Evolutionary conservation across 2,888 invertebrate genomes (phyloP).

Genomic region (Acanthosepion pharaonis): DNA sequence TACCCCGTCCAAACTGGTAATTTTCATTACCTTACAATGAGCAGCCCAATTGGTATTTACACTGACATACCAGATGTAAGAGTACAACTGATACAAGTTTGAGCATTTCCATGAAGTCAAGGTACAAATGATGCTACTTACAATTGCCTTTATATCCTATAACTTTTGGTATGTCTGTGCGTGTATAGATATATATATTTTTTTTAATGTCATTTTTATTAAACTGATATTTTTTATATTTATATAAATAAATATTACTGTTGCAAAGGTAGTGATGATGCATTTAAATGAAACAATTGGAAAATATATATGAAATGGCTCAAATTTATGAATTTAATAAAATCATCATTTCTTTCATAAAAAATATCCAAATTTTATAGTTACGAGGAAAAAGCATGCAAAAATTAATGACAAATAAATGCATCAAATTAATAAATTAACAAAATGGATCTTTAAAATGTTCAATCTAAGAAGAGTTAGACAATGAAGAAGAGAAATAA

Average conservation of each 20-base stretch:
- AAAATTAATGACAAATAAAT: not conserved
- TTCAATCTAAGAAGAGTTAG: not conserved
- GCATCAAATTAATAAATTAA: not conserved
- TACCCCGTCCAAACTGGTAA: no score
- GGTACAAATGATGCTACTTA: no score
- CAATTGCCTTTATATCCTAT: no score
- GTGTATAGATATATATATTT: not conserved
- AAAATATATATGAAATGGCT: not conserved
- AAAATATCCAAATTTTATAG: not conserved
- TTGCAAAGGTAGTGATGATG: not conserved
- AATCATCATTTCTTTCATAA: not conserved
- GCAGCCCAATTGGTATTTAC: no score
- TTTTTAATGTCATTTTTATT: not conserved
- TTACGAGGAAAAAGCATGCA: not conserved
- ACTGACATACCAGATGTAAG: no score
- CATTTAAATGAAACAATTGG: not conserved
- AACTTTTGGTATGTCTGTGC: no score
- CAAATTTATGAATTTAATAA: not conserved
- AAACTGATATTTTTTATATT: not conserved
- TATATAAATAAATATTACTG: not conserved
- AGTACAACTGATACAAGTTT: no score
- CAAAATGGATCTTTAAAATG: not conserved
- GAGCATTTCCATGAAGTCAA: no score
- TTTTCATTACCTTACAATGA: no score
- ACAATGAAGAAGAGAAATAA: not conserved